phyloP scores from a whole-genome alignment of 2,113 vertebrate genomes.

The Caranx melampygus region DNA sequence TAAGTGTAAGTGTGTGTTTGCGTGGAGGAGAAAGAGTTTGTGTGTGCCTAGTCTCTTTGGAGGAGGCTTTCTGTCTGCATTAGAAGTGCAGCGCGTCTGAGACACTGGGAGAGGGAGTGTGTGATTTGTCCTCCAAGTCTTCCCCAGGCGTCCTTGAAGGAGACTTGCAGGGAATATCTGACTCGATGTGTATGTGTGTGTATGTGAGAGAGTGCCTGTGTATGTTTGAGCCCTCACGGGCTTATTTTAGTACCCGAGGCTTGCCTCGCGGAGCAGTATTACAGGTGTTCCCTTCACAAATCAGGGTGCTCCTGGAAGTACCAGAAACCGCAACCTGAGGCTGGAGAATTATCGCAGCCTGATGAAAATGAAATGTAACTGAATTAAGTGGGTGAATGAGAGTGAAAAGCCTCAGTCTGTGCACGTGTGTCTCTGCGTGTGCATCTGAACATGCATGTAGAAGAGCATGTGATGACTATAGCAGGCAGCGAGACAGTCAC shows the following conservation, averaged over 20 bases:
- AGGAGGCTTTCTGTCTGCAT: constrained; percentile 77
- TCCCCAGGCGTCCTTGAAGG: constrained; percentile 81
- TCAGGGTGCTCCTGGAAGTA: constrained; percentile 51
- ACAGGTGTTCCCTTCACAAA: constrained; percentile 73
- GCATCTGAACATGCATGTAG: constrained; percentile 37
- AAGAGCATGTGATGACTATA: constrained; percentile 49
- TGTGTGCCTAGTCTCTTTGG: constrained; percentile 69
- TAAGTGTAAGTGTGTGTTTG: constrained; percentile 39
- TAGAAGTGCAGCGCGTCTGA: constrained; percentile 73
- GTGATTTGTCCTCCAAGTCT: constrained; percentile 82
- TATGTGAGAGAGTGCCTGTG: constrained; percentile 41
- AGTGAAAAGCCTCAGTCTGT: constrained; percentile 45
- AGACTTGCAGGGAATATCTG: constrained; percentile 76
- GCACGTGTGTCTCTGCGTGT: constrained; percentile 22
- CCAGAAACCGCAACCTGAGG: constrained; percentile 54
- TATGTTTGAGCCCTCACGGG: constrained; percentile 57
- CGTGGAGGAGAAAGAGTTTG: constrained; percentile 19
- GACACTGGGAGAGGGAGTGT: constrained; percentile 76
- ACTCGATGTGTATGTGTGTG: constrained; percentile 42
- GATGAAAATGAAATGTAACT: constrained; percentile 62
- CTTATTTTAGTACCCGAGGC: constrained; percentile 66
- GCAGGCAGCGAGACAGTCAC: constrained; percentile 66
- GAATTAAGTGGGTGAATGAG: constrained; percentile 48
- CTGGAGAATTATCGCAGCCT: constrained; percentile 42
- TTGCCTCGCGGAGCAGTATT: constrained; percentile 67